Evolutionary conservation across 2,113 vertebrate genomes (phyloP).

Genomic region (Acinonyx jubatus): DNA sequence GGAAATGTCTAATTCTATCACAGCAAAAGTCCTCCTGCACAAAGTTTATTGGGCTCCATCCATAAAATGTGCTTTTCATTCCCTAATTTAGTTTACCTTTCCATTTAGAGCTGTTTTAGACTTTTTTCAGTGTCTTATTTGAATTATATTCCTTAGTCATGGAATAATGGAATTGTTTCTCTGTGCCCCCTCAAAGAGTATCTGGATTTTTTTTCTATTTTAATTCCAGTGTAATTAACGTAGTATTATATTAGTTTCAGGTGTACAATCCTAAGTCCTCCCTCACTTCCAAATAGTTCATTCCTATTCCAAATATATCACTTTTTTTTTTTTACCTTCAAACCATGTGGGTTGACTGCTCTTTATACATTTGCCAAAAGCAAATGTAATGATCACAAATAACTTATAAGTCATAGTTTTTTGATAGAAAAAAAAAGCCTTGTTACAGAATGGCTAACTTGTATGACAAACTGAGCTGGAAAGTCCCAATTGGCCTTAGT

Average conservation of each 20-base stretch:
- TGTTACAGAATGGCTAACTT: neutral
- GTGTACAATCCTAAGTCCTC: neutral
- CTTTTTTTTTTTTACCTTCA: neutral
- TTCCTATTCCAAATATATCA: neutral
- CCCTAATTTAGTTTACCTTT: neutral
- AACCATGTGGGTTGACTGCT: neutral
- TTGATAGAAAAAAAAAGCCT: neutral
- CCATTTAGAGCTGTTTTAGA: neutral
- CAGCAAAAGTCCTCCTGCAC: neutral
- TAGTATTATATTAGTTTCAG: neutral
- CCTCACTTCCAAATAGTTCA: neutral
- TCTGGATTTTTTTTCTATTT: neutral
- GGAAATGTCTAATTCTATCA: neutral
- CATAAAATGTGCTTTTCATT: neutral
- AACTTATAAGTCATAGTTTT: neutral
- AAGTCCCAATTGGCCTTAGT: neutral
- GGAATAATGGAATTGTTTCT: neutral
- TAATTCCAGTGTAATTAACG: neutral
- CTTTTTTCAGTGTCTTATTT: neutral
- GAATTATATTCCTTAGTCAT: neutral
- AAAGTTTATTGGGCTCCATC: neutral
- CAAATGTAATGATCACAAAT: neutral
- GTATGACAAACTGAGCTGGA: neutral
- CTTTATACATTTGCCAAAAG: neutral
- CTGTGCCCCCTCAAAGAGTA: neutral